phyloP scores from a whole-genome alignment of 2,888 invertebrate species.

The Synergus itoensis region DNA sequence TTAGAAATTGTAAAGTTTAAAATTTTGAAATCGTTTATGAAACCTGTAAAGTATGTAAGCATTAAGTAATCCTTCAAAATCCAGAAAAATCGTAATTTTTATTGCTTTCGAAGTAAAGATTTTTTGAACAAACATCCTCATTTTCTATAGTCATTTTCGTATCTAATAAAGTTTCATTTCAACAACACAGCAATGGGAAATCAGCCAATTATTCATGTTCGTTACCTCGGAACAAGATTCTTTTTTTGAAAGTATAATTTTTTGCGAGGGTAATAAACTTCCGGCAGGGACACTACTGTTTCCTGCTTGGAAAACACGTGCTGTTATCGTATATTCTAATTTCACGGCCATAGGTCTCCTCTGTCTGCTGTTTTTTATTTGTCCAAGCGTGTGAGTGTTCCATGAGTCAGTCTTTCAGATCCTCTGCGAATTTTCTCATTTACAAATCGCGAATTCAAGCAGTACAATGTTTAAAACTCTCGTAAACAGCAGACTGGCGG shows the following conservation, averaged over 20 bases:
- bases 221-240: conserved; percentile 24
- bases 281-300: neutral
- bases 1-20: no score
- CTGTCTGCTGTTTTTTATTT: conserved; percentile 23
- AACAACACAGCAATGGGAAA: neutral
- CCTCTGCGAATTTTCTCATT: conserved; percentile 14
- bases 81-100: no score
- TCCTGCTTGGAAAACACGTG: conserved; percentile 19
- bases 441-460: conserved; percentile 5
- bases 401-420: neutral
- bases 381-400: conserved; percentile 23
- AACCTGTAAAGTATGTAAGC: neutral
- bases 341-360: conserved; percentile 10
- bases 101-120: neutral
- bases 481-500: neutral
- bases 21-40: neutral
- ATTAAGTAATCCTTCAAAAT: no score
- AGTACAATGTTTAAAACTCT: neutral
- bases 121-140: neutral
- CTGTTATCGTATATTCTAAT: conserved; percentile 39
- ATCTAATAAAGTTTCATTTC: neutral
- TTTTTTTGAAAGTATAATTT: conserved; percentile 10
- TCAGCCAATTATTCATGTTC: conserved; percentile 23
- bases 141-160: neutral
- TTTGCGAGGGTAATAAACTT: conserved; percentile 10